Conservation (phyloP, 2,113 vertebrate genomes). For the Eurystomus gularis region DNA sequence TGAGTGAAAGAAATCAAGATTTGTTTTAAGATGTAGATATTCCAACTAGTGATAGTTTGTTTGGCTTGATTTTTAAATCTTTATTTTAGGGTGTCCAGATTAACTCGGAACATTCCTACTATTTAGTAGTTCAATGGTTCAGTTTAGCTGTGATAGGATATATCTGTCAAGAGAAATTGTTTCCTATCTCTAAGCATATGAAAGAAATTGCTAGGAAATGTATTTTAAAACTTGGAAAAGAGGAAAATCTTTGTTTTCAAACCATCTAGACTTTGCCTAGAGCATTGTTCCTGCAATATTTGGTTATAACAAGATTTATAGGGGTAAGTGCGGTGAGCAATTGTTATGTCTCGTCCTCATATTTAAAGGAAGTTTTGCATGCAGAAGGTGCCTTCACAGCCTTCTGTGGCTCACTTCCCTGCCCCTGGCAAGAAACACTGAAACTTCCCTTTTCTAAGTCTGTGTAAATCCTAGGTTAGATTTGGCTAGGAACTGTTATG, state of each 20-base stretch:
- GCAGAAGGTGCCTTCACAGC: not conserved
- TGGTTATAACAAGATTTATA: not conserved
- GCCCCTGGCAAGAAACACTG: not conserved
- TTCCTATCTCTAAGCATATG: not conserved
- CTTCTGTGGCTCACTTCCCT: not conserved
- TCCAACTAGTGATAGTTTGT: not conserved
- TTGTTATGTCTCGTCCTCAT: not conserved
- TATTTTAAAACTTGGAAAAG: not conserved
- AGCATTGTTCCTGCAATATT: not conserved
- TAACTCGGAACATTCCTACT: not conserved
- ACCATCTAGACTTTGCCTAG: not conserved
- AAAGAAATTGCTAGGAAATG: not conserved
- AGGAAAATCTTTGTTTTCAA: not conserved
- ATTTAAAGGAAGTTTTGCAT: conserved; percentile 4
- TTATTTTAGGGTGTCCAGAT: not conserved
- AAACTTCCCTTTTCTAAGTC: not conserved
- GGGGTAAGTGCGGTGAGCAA: not conserved
- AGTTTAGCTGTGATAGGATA: not conserved
- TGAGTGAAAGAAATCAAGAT: not conserved
- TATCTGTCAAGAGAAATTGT: not conserved
- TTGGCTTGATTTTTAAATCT: not conserved
- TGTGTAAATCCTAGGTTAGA: not conserved
- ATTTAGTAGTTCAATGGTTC: not conserved
- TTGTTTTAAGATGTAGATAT: not conserved
- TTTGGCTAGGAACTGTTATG: not conserved